phyloP scores from a whole-genome alignment of 1,140 invertebrate species.

The Heliconius eleuchia region DNA sequence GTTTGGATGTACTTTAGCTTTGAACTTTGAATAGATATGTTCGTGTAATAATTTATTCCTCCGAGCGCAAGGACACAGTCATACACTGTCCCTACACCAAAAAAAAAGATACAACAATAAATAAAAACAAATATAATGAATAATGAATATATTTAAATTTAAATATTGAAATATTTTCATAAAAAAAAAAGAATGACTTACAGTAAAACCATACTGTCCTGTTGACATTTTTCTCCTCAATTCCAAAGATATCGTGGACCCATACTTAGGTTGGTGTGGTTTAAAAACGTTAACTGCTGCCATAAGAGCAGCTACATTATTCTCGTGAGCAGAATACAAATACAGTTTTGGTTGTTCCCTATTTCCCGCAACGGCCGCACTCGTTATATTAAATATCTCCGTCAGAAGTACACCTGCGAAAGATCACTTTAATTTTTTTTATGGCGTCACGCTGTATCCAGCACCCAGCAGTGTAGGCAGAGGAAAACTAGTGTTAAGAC shows the following conservation, averaged over 20 bases:
- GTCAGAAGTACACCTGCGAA: slow-evolving; percentile 79
- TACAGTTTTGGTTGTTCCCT: slow-evolving; percentile 76
- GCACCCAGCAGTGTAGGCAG: no score
- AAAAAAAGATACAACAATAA: no score
- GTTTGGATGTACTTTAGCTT: no score
- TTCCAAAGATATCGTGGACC: slow-evolving; percentile 75
- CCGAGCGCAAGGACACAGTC: no score
- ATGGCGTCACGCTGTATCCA: no score
- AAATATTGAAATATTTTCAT: no score
- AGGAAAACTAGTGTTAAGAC: no score
- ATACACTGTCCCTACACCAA: no score
- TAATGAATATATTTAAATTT: no score
- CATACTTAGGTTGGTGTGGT: slow-evolving; percentile 81
- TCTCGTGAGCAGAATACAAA: slow-evolving; percentile 86
- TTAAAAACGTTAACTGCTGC: slow-evolving; percentile 84
- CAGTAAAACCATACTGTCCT: slow-evolving; percentile 59
- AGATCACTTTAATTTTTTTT: neutral
- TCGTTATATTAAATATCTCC: slow-evolving; percentile 80
- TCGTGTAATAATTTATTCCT: no score
- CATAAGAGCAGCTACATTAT: slow-evolving; percentile 85
- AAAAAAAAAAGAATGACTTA: slow-evolving; percentile 36
- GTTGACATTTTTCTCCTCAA: slow-evolving; percentile 51
- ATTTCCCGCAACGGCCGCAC: slow-evolving; percentile 59
- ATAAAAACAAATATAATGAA: no score
- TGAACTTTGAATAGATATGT: no score